Base-by-base conservation (phyloP, 2,888 invertebrate genomes). In the Agonum fuliginosum region DNA sequence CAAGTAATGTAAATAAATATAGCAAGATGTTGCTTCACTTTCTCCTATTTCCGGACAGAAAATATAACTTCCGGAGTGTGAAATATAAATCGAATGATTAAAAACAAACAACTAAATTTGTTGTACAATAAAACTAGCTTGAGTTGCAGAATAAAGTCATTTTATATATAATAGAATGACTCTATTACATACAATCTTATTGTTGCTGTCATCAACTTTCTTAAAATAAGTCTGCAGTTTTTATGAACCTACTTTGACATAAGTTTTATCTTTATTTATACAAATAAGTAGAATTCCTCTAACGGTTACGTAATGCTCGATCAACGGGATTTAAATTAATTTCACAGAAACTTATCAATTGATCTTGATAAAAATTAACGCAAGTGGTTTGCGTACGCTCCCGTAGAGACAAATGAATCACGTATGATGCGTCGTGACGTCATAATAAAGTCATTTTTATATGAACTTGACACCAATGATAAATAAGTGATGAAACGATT, bases 391-490 rank as follows among this genome's bases (percentile, higher is more conserved):
- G 46, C 6, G 17, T n/a, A 3, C 12, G 6, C 6, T 14, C 17
- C 8, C 51, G 19, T 51, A 10, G 51, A 20, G n/a, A 51, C 6
- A 22, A 51, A n/a, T 51, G 51, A 51, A 2, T 51, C 20, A 51
- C 51, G 22, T 48, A 8, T 48, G 48, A 48, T 20, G 20, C 19
- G 8, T 10, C 12, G 24, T 22, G 54, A 54, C 24, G 54, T 24
- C 54, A 54, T 12, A n/a, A n/a, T n/a, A 22, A 19, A 54, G 5
- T 54, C 20, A 54, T 24, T 54, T 54, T 5, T 20, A 27, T 22
- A 54, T 24, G 24, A 54, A 54, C 24, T 54, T 54, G 54, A 54
- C 24, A 24, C 12, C 10, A 10, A n/a, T 37, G 37, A 37, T 37
- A 10, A 37, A 12, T 37, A 12, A n/a, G n/a, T n/a, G n/a, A n/a